Evolutionary conservation across 2,113 vertebrate species (phyloP).

Genomic region (Lanius collurio): DNA sequence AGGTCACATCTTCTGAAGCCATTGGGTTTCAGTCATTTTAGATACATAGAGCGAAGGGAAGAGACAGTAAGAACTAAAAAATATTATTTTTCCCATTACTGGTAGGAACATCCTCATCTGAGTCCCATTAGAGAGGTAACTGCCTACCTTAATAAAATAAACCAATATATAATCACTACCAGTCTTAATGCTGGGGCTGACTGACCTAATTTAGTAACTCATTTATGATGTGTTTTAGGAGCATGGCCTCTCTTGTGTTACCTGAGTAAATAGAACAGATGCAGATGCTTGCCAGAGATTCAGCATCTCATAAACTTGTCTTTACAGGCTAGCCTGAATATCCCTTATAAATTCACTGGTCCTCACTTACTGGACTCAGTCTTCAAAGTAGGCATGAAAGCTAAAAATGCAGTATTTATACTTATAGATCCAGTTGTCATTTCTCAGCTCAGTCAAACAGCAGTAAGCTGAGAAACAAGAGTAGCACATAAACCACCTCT

Average conservation of each 20-base stretch:
- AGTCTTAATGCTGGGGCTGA: neutral
- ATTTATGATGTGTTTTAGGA: neutral
- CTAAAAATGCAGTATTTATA: neutral
- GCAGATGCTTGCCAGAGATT: neutral
- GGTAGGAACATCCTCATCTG: constrained; percentile 22
- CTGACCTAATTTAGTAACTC: constrained; percentile 11
- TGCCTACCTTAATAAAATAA: constrained; percentile 28
- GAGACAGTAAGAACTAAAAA: neutral
- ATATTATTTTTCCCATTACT: neutral
- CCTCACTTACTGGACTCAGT: neutral
- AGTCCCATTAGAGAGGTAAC: constrained; percentile 3
- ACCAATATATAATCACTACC: neutral
- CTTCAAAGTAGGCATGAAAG: constrained; percentile 2
- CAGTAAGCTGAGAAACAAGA: neutral
- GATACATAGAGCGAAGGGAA: neutral
- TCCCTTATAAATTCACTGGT: neutral
- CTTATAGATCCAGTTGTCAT: neutral
- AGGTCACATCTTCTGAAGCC: neutral
- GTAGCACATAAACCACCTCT: neutral
- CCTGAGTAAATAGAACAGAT: neutral
- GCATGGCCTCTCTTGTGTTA: neutral
- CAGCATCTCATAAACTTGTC: neutral
- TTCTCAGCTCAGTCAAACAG: neutral
- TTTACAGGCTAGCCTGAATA: neutral
- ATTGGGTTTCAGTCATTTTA: constrained; percentile 1